phyloP scores from a whole-genome alignment of 2,797 vertebrate genomes.

The Hydrolagus colliei region DNA sequence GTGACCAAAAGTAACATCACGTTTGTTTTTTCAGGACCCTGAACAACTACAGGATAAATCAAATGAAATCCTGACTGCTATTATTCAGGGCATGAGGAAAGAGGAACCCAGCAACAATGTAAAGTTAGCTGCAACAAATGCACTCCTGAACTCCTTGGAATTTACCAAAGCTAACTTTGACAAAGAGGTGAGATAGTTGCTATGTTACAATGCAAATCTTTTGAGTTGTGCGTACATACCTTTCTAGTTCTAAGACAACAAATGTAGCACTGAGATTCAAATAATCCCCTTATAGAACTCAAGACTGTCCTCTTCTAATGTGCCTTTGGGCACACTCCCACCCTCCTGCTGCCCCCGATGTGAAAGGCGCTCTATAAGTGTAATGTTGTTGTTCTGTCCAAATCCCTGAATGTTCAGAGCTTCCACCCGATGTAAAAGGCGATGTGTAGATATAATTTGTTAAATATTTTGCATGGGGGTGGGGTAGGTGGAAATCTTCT shows the following conservation, averaged over 20 bases:
- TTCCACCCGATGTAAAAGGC: too few relatives aligned
- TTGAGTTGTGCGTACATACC: neutral
- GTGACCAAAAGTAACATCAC: too few relatives aligned
- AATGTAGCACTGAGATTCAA: neutral
- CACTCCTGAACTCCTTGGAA: conserved; percentile 94
- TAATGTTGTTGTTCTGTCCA: too few relatives aligned
- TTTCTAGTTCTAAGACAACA: neutral
- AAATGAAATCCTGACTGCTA: conserved; percentile 95
- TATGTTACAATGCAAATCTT: neutral
- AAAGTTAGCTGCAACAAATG: conserved; percentile 90
- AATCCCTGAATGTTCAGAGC: too few relatives aligned
- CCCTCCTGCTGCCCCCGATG: too few relatives aligned
- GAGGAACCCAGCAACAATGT: conserved; percentile 98
- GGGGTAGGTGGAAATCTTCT: too few relatives aligned
- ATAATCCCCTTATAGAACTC: neutral
- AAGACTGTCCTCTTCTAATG: too few relatives aligned
- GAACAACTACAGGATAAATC: conserved; percentile 95
- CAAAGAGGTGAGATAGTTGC: conserved; percentile 72
- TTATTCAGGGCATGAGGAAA: conserved; percentile 98
- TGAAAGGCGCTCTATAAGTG: too few relatives aligned
- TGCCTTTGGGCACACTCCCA: too few relatives aligned
- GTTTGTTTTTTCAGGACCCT: conserved; percentile 66
- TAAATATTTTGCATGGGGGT: neutral
- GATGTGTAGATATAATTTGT: too few relatives aligned
- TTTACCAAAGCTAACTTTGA: conserved; percentile 97